Percentiles rank a stretch among this genome's conserved stretches.
Conservation (phyloP, 2,888 invertebrate genomes). For the Carcina quercana region DNA sequence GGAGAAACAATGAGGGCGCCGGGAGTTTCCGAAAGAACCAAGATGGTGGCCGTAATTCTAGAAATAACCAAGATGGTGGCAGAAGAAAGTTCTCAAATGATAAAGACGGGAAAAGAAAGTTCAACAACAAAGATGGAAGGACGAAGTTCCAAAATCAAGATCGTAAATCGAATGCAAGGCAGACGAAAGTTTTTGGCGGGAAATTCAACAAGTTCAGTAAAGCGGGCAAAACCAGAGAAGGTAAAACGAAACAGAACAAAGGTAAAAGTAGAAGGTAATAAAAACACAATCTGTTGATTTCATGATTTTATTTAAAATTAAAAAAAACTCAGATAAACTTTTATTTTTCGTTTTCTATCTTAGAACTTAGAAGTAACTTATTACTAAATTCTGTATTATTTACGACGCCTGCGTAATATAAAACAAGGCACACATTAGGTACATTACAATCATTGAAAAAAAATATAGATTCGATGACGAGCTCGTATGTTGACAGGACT, state of each 20-base stretch:
- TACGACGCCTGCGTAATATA: too few species aligned
- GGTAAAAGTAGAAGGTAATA: constrained; percentile 39
- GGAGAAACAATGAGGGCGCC: constrained; percentile 17
- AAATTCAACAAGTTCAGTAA: constrained; percentile 48
- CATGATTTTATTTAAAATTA: too few species aligned
- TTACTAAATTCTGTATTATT: too few species aligned
- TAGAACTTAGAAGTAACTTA: too few species aligned
- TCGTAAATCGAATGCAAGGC: constrained; percentile 31
- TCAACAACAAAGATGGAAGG: constrained; percentile 21
- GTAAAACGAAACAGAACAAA: constrained; percentile 24
- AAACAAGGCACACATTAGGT: too few species aligned
- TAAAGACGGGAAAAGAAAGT: constrained; percentile 19
- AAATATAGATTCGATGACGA: too few species aligned
- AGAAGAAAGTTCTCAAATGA: constrained; percentile 21
- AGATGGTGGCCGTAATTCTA: constrained; percentile 14
- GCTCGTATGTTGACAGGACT: too few species aligned
- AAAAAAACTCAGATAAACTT: too few species aligned
- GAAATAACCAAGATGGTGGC: constrained; percentile 19
- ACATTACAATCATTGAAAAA: too few species aligned
- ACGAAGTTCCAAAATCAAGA: constrained; percentile 18
- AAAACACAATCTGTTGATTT: constrained; percentile 24
- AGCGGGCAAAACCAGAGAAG: constrained; percentile 27
- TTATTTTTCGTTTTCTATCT: too few species aligned
- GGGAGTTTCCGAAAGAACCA: constrained; percentile 23
- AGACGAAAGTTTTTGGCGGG: constrained; percentile 54